Percentiles rank a stretch among this genome's conserved stretches.
Conservation (phyloP, 1,140 invertebrate species). For the Pantala flavescens region DNA sequence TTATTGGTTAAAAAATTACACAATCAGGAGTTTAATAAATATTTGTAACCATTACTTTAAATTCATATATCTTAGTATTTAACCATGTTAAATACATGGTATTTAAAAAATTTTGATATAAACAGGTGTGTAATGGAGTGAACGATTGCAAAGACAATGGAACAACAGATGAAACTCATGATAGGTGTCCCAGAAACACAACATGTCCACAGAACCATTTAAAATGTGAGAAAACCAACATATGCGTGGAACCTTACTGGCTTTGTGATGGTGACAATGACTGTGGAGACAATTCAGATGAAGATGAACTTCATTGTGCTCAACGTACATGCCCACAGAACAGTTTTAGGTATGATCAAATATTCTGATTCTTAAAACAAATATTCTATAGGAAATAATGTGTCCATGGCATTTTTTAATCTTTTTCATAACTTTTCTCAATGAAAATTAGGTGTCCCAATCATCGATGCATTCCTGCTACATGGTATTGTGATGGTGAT, state of each 20-base stretch:
- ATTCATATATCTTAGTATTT: too few species aligned
- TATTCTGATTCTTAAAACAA: background rate
- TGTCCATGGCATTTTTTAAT: constrained; percentile 10
- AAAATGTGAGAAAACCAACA: constrained; percentile 87
- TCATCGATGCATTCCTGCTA: constrained; percentile 77
- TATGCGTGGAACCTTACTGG: constrained; percentile 92
- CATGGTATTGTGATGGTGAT: constrained; percentile 87
- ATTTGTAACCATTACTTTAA: too few species aligned
- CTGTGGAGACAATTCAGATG: constrained; percentile 92
- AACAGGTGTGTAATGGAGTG: constrained; percentile 77
- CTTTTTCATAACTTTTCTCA: background rate
- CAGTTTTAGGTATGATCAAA: constrained; percentile 53
- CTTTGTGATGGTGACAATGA: constrained; percentile 90
- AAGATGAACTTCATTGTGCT: constrained; percentile 80
- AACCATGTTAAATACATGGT: too few species aligned
- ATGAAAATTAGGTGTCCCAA: constrained; percentile 54
- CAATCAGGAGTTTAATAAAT: too few species aligned
- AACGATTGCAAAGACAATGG: constrained; percentile 91
- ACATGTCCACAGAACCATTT: constrained; percentile 79
- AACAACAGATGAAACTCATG: constrained; percentile 82
- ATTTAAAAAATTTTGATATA: too few species aligned
- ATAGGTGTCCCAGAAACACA: constrained; percentile 71
- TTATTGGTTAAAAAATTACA: too few species aligned
- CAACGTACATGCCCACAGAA: constrained; percentile 81
- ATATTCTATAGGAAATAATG: background rate